These are phyloP conservation scores for Eupithecia tripunctaria DNA, from an alignment of 2,888 invertebrate genomes.

Conservation along the genomic window DNA sequence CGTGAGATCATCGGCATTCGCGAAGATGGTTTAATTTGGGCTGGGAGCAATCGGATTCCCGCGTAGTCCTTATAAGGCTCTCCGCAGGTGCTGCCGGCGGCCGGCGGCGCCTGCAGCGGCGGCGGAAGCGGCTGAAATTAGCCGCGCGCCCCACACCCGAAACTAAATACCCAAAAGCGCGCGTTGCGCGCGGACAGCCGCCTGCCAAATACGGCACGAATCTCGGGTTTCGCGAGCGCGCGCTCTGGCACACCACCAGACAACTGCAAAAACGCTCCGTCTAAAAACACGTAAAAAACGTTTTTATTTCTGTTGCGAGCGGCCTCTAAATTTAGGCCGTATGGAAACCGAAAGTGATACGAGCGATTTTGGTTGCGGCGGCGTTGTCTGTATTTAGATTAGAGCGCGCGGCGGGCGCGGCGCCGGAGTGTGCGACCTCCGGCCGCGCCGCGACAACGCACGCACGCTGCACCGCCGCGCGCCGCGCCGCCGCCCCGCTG, in stretches of 20 bases:
- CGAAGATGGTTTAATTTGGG: conserved; percentile 31
- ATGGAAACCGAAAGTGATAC: conserved; percentile 82
- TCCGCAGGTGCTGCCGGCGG: conserved; percentile 28
- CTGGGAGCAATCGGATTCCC: conserved; percentile 22
- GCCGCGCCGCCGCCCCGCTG: conserved; percentile 38
- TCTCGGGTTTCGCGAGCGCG: conserved; percentile 76
- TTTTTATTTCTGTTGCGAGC: conserved; percentile 82
- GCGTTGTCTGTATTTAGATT: conserved; percentile 83
- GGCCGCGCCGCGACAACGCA: conserved; percentile 42
- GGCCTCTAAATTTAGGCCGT: conserved; percentile 83
- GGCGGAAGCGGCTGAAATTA: conserved; percentile 68
- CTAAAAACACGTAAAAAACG: conserved; percentile 83
- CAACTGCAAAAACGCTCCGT: conserved; percentile 72
- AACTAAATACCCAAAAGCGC: conserved; percentile 35
- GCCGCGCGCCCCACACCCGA: conserved; percentile 53
- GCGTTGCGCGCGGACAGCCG: conserved; percentile 56
- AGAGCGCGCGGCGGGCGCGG: conserved; percentile 61
- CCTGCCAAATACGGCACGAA: conserved; percentile 82
- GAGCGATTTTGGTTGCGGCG: conserved; percentile 80
- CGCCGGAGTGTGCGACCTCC: conserved; percentile 39
- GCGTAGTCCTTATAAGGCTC: conserved; percentile 36
- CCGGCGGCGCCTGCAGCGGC: conserved; percentile 35
- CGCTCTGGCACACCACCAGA: conserved; percentile 66
- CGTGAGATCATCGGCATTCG: conserved; percentile 40
- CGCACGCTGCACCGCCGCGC: conserved; percentile 35